Conservation (phyloP, 1,140 invertebrate genomes). For the Drosophila kanapiae region DNA sequence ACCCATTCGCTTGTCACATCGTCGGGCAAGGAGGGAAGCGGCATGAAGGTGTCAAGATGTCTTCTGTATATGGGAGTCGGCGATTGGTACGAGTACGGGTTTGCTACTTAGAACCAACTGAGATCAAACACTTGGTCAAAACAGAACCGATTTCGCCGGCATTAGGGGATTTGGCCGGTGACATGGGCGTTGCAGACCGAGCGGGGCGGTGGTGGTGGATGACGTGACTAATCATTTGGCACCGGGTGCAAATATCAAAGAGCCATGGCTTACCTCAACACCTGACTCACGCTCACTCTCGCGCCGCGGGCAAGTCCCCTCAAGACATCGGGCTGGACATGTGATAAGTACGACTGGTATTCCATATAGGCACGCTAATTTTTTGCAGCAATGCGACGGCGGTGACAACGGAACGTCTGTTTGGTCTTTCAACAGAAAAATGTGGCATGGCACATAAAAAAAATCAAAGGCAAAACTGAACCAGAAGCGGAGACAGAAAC, state of each 20-base stretch:
- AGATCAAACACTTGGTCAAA: conserved; percentile 29
- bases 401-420: conserved; percentile 51
- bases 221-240: conserved; percentile 65
- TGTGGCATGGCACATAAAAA: conserved; percentile 57
- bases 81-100: conserved; percentile 59
- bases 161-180: conserved; percentile 28
- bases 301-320: conserved; percentile 10
- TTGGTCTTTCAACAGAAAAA: conserved; percentile 63
- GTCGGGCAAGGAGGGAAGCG: background rate
- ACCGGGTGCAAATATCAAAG: conserved; percentile 43
- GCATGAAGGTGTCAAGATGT: conserved; percentile 24
- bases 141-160: conserved; percentile 34
- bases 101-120: conserved; percentile 46
- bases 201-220: background rate
- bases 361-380: conserved; percentile 52
- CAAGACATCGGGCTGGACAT: conserved; percentile 35
- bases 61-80: conserved; percentile 56
- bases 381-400: conserved; percentile 53
- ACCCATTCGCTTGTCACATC: conserved; percentile 47
- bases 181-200: conserved; percentile 52
- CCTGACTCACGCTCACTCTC: conserved; percentile 42
- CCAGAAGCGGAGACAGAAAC: conserved; percentile 19
- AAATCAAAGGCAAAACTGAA: conserved; percentile 26
- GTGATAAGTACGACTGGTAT: conserved; percentile 44
- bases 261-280: conserved; percentile 44